phyloP scores from a whole-genome alignment of 2,888 invertebrate species.

The Parascotia fuliginaria region DNA sequence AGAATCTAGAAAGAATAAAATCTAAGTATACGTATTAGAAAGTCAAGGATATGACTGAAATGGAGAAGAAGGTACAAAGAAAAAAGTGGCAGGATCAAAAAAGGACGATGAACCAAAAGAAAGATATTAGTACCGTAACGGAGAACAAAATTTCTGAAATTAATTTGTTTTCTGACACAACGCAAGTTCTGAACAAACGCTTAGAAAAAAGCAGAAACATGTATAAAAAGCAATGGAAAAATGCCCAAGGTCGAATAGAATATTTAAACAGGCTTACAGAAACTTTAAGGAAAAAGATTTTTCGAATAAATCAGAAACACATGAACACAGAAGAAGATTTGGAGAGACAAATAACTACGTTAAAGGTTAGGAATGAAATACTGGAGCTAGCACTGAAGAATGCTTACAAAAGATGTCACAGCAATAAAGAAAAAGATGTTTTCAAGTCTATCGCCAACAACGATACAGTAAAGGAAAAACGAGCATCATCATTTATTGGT shows the following conservation, averaged over 20 bases:
- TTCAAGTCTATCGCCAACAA: slow-evolving; percentile 4
- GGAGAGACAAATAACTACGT: slow-evolving; percentile 2
- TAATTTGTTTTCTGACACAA: not conserved
- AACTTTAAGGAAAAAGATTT: slow-evolving; percentile 1
- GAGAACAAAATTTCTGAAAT: too few species aligned
- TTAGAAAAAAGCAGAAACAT: slow-evolving; percentile 1
- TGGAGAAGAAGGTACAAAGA: too few species aligned
- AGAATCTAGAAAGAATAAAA: not conserved
- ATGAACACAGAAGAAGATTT: slow-evolving; percentile 8
- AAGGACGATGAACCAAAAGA: not conserved
- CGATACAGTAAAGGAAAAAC: slow-evolving; percentile 5
- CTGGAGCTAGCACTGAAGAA: slow-evolving; percentile 5
- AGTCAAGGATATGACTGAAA: too few species aligned
- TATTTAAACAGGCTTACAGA: not conserved
- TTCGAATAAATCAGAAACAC: slow-evolving; percentile 3
- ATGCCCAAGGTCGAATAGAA: slow-evolving; percentile 1
- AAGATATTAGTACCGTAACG: too few species aligned
- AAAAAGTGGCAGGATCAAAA: too few species aligned
- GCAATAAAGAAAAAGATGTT: slow-evolving; percentile 6
- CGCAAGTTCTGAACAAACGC: not conserved
- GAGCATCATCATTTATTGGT: slow-evolving; percentile 1
- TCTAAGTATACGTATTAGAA: not conserved
- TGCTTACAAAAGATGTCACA: slow-evolving; percentile 2
- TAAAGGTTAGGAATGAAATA: slow-evolving; percentile 8
- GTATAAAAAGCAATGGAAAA: not conserved